phyloP scores from a whole-genome alignment of 2,113 vertebrate genomes.

The Arizona elegans region DNA sequence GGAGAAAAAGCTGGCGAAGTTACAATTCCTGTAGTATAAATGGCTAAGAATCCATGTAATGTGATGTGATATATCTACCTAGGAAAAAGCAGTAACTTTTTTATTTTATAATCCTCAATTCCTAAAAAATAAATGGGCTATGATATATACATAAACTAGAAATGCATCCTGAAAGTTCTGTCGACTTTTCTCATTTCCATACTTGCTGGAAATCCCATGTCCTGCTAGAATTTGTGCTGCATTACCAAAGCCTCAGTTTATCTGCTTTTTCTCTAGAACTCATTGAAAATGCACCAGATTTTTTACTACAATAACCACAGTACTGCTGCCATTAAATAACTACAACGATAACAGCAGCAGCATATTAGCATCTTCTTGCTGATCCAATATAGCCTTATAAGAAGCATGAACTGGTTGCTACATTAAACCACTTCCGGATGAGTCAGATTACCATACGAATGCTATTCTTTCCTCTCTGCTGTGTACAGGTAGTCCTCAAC shows the following conservation, averaged over 20 bases:
- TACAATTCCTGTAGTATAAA: neutral
- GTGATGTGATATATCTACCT: neutral
- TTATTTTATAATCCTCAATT: neutral
- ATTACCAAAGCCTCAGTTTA: neutral
- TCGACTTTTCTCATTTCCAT: neutral
- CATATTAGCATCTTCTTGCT: neutral
- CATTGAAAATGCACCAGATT: neutral
- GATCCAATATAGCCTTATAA: neutral
- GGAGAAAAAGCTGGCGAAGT: neutral
- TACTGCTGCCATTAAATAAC: neutral
- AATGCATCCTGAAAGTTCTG: neutral
- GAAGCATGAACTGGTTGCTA: neutral
- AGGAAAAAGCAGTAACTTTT: neutral
- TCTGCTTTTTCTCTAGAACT: neutral
- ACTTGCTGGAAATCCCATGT: neutral
- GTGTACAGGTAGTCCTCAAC: neutral
- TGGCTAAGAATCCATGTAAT: neutral
- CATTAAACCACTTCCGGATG: neutral
- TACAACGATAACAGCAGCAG: neutral
- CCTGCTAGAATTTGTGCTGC: neutral
- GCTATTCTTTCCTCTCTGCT: neutral
- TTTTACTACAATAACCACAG: neutral
- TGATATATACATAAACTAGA: neutral
- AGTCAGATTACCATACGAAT: neutral
- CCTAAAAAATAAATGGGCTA: neutral